Evolutionary conservation across 2,888 invertebrate species (phyloP).

Genomic region (Xestia c-nigrum): DNA sequence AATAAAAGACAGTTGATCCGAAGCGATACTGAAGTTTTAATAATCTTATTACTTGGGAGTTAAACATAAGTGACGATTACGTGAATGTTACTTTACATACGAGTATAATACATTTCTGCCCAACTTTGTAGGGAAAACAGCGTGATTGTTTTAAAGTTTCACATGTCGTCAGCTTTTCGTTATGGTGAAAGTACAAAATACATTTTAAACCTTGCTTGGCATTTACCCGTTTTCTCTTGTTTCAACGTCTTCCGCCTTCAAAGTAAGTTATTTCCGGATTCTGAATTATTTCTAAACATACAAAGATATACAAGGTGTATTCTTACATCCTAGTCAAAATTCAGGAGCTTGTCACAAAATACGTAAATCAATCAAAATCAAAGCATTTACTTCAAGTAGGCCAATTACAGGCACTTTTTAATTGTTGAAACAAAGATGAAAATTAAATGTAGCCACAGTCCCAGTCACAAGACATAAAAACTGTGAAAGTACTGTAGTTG

Average conservation of each 20-base stretch:
- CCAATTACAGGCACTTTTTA: too few species aligned
- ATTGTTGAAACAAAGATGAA: too few species aligned
- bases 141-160: too few species aligned
- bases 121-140: neutral
- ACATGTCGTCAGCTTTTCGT: neutral
- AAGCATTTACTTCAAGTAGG: too few species aligned
- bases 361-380: too few species aligned
- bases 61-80: neutral
- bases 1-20: too few species aligned
- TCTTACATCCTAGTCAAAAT: too few species aligned
- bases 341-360: too few species aligned
- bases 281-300: neutral
- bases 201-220: neutral
- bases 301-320: neutral
- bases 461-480: too few species aligned
- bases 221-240: neutral
- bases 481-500: too few species aligned
- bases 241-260: neutral
- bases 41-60: neutral
- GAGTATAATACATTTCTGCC: neutral
- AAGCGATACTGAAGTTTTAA: too few species aligned
- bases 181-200: neutral
- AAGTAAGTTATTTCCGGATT: constrained; percentile 12
- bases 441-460: too few species aligned
- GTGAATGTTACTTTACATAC: neutral